Conservation (phyloP, 2,113 vertebrate species). For the Hyperoodon ampullatus region DNA sequence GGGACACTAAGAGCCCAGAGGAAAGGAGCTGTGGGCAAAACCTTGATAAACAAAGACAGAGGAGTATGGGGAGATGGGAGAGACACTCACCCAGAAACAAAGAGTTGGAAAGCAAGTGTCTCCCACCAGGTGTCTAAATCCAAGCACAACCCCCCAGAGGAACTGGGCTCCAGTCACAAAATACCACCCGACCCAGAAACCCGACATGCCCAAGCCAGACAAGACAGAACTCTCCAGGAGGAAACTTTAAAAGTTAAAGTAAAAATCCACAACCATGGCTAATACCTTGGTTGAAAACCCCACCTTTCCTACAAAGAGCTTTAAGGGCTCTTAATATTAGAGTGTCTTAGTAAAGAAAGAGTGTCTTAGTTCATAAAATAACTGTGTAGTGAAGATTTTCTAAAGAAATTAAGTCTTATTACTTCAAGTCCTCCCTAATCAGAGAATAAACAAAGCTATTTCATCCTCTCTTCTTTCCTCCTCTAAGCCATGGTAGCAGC, state of each 20-base stretch:
- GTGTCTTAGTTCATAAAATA: neutral
- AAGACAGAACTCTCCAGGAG: neutral
- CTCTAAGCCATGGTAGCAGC: neutral
- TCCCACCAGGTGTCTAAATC: neutral
- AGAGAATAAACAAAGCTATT: neutral
- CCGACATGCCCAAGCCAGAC: neutral
- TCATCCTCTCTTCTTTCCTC: neutral
- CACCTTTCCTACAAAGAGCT: neutral
- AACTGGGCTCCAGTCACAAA: neutral
- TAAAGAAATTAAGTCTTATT: slow-evolving; percentile 32
- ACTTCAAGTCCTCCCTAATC: neutral
- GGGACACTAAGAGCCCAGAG: neutral
- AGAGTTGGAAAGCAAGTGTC: neutral
- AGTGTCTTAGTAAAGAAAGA: neutral
- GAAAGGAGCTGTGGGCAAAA: neutral
- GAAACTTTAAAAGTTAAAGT: neutral
- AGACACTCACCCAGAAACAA: neutral
- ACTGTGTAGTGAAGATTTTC: neutral
- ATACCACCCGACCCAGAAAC: neutral
- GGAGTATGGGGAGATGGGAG: neutral
- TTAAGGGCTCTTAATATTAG: neutral
- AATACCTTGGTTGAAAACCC: neutral
- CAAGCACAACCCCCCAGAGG: neutral
- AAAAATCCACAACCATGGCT: neutral
- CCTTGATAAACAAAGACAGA: neutral